Evolutionary conservation across 2,797 vertebrate genomes (phyloP).

Genomic region (Sebastes matsubarae): DNA sequence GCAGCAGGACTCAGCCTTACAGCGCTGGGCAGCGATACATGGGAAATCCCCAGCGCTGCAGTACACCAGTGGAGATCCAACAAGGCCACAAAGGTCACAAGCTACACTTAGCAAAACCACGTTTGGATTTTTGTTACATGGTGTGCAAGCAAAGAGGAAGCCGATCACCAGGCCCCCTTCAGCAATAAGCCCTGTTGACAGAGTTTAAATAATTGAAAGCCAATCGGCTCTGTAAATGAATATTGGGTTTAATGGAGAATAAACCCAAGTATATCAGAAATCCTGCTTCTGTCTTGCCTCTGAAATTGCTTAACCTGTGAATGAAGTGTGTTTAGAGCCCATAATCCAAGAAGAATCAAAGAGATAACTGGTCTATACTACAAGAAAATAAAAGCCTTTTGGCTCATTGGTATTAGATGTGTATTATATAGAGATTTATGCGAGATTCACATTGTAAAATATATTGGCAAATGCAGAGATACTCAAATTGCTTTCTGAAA

Average conservation of each 20-base stretch:
- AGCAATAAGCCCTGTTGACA: conserved; percentile 59
- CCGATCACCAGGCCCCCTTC: background rate
- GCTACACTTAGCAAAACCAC: conserved; percentile 42
- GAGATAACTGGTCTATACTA: background rate
- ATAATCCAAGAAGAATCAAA: conserved; percentile 43
- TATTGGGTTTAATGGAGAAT: conserved; percentile 50
- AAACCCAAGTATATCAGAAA: conserved; percentile 36
- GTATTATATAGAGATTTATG: conserved; percentile 4
- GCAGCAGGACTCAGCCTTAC: conserved; percentile 44
- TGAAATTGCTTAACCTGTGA: conserved; percentile 37
- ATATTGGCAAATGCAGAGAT: background rate
- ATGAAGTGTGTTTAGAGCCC: conserved; percentile 36
- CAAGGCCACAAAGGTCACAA: conserved; percentile 67
- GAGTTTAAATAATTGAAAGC: conserved; percentile 61
- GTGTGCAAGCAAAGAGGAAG: conserved; percentile 34
- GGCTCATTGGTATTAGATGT: conserved; percentile 8
- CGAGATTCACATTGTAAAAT: background rate
- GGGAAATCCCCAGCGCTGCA: conserved; percentile 65
- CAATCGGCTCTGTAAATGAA: conserved; percentile 49
- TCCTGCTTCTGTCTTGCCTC: conserved; percentile 24
- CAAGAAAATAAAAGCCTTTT: conserved; percentile 22
- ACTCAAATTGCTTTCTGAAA: background rate
- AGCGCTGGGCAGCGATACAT: conserved; percentile 35
- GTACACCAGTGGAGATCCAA: conserved; percentile 52
- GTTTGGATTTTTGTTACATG: conserved; percentile 63